Conservation (phyloP, 2,797 vertebrate species). For the Chelon labrosus region DNA sequence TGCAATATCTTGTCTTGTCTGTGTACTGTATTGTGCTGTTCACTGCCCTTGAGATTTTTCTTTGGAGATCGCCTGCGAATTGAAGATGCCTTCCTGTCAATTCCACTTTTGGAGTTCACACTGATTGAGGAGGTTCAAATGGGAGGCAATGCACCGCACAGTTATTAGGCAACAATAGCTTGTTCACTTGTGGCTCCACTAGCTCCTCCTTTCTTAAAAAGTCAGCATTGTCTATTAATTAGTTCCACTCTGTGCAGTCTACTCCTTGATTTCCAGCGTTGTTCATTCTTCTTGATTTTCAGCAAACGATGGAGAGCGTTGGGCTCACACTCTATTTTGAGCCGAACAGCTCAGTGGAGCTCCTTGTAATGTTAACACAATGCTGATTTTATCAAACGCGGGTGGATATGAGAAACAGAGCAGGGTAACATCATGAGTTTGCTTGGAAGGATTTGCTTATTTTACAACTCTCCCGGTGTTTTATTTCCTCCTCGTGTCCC, state of each 20-base stretch:
- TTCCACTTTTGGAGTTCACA: too few relatives aligned
- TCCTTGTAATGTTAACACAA: slow-evolving; percentile 64
- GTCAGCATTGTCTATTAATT: slow-evolving; percentile 10
- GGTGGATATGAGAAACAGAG: slow-evolving; percentile 72
- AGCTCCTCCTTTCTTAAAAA: not conserved
- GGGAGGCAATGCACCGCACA: too few relatives aligned
- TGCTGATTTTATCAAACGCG: slow-evolving; percentile 66
- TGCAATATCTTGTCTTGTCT: too few relatives aligned
- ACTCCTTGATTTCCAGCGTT: slow-evolving; percentile 33
- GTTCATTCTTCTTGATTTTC: slow-evolving; percentile 12
- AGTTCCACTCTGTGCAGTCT: not conserved
- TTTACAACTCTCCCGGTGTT: slow-evolving; percentile 46
- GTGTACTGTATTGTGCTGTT: too few relatives aligned
- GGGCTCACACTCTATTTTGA: slow-evolving; percentile 70
- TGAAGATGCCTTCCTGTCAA: too few relatives aligned
- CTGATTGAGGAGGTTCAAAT: too few relatives aligned
- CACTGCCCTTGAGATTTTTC: too few relatives aligned
- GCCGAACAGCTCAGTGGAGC: slow-evolving; percentile 58
- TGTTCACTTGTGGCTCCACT: slow-evolving; percentile 7
- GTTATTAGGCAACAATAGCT: not conserved
- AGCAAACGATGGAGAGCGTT: not conserved
- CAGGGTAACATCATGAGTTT: slow-evolving; percentile 42
- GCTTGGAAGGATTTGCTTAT: slow-evolving; percentile 47
- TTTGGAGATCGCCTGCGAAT: too few relatives aligned
- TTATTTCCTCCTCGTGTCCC: slow-evolving; percentile 14